Evolutionary conservation across 2,113 vertebrate genomes (phyloP).

Genomic region (Etheostoma cragini): DNA sequence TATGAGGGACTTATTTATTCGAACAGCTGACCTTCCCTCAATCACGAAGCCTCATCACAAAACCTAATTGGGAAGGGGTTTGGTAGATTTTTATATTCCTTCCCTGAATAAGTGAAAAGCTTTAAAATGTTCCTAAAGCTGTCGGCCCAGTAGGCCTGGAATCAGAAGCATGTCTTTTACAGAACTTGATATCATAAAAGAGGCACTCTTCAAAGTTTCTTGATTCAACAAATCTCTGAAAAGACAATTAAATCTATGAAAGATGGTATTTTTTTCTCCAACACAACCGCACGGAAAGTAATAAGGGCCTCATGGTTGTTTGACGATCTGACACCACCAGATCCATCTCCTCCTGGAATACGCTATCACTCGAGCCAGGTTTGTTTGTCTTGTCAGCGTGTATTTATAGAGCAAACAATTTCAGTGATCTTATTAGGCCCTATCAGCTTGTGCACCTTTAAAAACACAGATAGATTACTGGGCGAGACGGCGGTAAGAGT

Average conservation of each 20-base stretch:
- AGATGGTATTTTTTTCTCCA: conserved; percentile 19
- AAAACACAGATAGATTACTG: conserved; percentile 71
- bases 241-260: conserved; percentile 7
- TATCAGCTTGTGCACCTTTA: conserved; percentile 67
- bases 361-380: conserved; percentile 40
- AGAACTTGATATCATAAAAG: conserved; percentile 7
- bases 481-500: conserved; percentile 33
- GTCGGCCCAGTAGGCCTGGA: background rate
- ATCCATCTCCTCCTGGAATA: conserved; percentile 30
- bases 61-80: conserved; percentile 11
- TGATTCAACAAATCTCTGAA: conserved; percentile 11
- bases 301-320: conserved; percentile 20
- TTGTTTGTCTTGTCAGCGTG: conserved; percentile 67
- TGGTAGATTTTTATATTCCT: conserved; percentile 1
- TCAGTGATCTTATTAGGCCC: conserved; percentile 65
- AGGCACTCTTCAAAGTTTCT: background rate
- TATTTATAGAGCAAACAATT: conserved; percentile 71
- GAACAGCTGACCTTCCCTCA: conserved; percentile 14
- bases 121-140: background rate
- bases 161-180: background rate
- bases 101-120: background rate
- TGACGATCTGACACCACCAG: conserved; percentile 23
- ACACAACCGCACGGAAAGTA: conserved; percentile 37
- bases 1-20: conserved; percentile 5
- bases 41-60: conserved; percentile 21